A percentile compares a stretch with the other conserved stretches of the same genome.
Evolutionary conservation across 2,888 invertebrate species (phyloP).

Genomic region (Amphiduros pacificus): DNA sequence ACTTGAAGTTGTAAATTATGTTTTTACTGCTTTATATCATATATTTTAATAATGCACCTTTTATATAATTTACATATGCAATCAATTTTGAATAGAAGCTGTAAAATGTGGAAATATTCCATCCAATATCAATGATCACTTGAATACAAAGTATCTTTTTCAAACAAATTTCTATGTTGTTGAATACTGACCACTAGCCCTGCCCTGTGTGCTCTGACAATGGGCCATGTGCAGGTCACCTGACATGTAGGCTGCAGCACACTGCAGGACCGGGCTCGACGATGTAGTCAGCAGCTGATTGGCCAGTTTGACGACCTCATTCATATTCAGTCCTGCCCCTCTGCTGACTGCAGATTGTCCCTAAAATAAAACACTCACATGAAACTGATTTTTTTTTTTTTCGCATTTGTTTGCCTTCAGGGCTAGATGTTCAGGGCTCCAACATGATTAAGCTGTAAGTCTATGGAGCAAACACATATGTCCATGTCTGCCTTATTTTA

Average conservation of each 20-base stretch:
- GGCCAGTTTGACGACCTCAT: constrained; percentile 33
- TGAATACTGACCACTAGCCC: constrained; percentile 33
- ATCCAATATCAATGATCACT: no score
- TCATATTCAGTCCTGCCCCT: constrained; percentile 26
- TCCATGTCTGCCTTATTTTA: no score
- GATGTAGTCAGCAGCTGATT: constrained; percentile 30
- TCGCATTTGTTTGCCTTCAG: no score
- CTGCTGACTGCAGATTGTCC: not conserved
- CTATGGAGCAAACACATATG: no score
- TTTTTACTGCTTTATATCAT: no score
- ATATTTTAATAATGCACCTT: no score
- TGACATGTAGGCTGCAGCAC: constrained; percentile 43
- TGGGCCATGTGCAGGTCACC: constrained; percentile 44
- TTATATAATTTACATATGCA: no score
- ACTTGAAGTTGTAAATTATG: not conserved
- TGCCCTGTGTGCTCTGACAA: constrained; percentile 33
- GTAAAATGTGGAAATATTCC: not conserved
- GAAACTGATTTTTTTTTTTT: no score
- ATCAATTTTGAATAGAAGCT: no score
- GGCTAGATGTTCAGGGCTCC: no score
- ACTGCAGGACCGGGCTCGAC: constrained; percentile 40
- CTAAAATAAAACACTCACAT: not conserved
- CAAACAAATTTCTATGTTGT: not conserved
- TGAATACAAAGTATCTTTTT: no score
- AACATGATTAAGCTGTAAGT: no score